phyloP scores from a whole-genome alignment of 2,113 vertebrate species.

The Aptenodytes patagonicus region DNA sequence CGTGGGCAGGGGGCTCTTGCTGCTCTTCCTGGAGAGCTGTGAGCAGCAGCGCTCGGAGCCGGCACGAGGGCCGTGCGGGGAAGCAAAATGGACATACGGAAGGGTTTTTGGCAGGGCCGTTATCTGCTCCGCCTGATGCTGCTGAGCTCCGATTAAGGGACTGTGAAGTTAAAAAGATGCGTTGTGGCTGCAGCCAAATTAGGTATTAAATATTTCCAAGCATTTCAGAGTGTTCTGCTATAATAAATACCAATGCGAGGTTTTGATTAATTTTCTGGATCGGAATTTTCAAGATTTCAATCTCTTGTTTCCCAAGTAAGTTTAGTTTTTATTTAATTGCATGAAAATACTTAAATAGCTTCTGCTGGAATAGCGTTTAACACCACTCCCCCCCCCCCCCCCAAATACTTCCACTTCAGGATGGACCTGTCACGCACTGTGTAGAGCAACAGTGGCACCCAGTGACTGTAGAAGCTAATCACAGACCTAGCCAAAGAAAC shows the following conservation, averaged over 20 bases:
- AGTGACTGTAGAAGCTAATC: constrained; percentile 39
- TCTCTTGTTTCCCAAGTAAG: background rate
- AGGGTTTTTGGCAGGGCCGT: constrained; percentile 20
- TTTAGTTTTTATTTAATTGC: constrained; percentile 49
- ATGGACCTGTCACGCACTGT: background rate
- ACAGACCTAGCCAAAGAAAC: background rate
- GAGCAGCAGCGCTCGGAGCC: background rate
- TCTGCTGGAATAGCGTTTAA: constrained; percentile 35
- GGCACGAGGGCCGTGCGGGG: background rate
- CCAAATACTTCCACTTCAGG: background rate
- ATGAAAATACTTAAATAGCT: constrained; percentile 23
- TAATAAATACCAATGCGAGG: constrained; percentile 11
- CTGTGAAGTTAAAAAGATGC: constrained; percentile 28
- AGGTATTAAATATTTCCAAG: constrained; percentile 59
- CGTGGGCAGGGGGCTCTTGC: background rate
- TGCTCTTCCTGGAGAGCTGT: background rate
- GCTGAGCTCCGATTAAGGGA: constrained; percentile 49
- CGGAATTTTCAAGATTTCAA: constrained; percentile 35
- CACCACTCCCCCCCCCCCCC: background rate
- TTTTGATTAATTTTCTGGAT: constrained; percentile 59
- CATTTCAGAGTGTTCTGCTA: constrained; percentile 30
- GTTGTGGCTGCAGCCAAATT: constrained; percentile 51
- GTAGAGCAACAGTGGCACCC: constrained; percentile 65
- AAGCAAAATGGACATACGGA: background rate
- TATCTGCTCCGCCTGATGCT: constrained; percentile 40